Conservation (phyloP, 2,888 invertebrate genomes). For the Patella ulyssiponensis region DNA sequence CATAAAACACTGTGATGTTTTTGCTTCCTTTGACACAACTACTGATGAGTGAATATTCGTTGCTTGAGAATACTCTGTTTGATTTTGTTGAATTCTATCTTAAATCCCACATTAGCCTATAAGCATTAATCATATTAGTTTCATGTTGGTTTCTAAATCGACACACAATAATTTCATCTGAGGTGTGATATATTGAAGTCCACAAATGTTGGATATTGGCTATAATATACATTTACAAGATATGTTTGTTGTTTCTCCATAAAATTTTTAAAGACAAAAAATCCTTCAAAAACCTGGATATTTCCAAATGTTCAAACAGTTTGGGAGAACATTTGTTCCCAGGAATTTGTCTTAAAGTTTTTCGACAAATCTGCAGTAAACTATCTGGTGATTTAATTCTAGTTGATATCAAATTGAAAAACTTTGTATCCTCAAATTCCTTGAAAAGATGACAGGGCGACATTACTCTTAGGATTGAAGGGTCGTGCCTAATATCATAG, state of each 20-base stretch:
- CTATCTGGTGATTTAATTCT: background rate
- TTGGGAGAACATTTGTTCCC: background rate
- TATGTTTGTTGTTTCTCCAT: background rate
- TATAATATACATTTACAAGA: too few relatives aligned
- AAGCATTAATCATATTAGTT: too few relatives aligned
- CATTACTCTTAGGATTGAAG: background rate
- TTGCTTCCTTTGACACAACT: too few relatives aligned
- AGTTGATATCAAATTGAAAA: background rate
- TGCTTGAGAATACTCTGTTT: too few relatives aligned
- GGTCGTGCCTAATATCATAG: background rate
- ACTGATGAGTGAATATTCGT: too few relatives aligned
- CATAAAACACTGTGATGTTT: too few relatives aligned
- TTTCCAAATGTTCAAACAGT: background rate
- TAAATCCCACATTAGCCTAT: too few relatives aligned
- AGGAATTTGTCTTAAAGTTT: background rate
- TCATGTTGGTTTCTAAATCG: too few relatives aligned
- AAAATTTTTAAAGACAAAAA: slow-evolving; percentile 3
- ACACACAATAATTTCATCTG: too few relatives aligned
- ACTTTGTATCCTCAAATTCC: background rate
- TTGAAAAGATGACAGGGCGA: background rate
- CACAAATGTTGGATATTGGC: too few relatives aligned
- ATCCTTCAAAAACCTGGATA: background rate
- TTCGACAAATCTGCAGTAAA: background rate
- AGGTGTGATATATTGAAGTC: too few relatives aligned
- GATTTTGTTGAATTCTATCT: too few relatives aligned